Evolutionary conservation across 2,797 vertebrate genomes (phyloP).

Genomic region (Neomorphus geoffroyi): DNA sequence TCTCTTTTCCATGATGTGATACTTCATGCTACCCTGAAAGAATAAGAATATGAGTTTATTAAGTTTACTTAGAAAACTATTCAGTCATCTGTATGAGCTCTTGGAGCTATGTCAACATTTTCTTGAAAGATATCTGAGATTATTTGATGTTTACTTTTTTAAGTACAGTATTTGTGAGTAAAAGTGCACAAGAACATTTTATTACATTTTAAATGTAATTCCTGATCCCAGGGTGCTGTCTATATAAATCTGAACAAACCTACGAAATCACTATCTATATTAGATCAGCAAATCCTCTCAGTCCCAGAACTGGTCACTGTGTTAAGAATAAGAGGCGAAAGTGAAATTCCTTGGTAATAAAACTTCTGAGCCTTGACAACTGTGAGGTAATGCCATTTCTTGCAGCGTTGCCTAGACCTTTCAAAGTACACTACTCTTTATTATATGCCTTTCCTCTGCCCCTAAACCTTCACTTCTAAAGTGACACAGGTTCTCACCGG

Average conservation of each 20-base stretch:
- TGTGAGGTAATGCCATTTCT: conserved; percentile 76
- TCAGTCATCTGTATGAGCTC: conserved; percentile 72
- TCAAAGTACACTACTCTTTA: conserved; percentile 68
- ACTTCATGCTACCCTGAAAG: conserved; percentile 55
- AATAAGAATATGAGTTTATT: conserved; percentile 80
- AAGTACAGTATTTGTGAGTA: conserved; percentile 83
- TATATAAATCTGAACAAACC: conserved; percentile 84
- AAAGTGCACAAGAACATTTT: conserved; percentile 81
- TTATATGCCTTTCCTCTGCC: conserved; percentile 60
- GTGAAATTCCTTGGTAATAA: conserved; percentile 82
- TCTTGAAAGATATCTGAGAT: conserved; percentile 81
- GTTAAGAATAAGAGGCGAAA: conserved; percentile 78
- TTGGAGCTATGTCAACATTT: conserved; percentile 82
- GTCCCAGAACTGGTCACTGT: conserved; percentile 75
- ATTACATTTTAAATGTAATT: conserved; percentile 86
- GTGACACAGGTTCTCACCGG: conserved; percentile 38
- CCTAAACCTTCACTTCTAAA: conserved; percentile 72
- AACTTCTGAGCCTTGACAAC: conserved; percentile 83
- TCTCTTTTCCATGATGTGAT: conserved; percentile 28
- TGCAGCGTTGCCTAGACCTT: conserved; percentile 66
- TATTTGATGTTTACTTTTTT: conserved; percentile 83
- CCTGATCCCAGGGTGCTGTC: conserved; percentile 80
- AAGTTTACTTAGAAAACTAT: conserved; percentile 79
- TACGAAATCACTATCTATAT: conserved; percentile 83
- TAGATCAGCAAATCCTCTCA: conserved; percentile 84